Base-by-base conservation (phyloP, 2,888 invertebrate species). In the Andrena fulva region DNA sequence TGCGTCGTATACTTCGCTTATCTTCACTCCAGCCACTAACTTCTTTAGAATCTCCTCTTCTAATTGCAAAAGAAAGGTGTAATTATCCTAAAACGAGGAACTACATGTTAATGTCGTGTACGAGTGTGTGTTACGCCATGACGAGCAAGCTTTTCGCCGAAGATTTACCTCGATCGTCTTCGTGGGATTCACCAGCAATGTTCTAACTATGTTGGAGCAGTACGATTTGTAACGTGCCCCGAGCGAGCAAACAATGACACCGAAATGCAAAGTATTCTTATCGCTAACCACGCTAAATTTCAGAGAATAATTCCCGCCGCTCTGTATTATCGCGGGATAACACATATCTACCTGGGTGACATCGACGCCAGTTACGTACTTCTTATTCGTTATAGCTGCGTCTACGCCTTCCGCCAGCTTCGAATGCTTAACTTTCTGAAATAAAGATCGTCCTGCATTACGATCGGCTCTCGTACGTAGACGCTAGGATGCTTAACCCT, bases 251-350 rank as follows among this genome's bases (percentile, higher is more conserved):
- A 99, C 97, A 85, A 99, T 99, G 0, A 98, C 97, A 59, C 99
- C 99, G 94, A 99, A 99, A 94, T 99, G 99, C 77, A 99, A 94
- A 86, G 96, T 96, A 93, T 98, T 98, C 93, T 99, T 99, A 93
- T 99, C 99, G 89, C 99, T 98, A 2, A 96, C 96, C 3, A 98
- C 98, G 92, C 99, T 99, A 94, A 99, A 99, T 94, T 99, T 99
- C 63, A 99, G 95, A 91, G 97, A 98, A 94, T 99, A 99, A 92
- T 97, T 97, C n/a, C 99, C 99, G 8, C 99, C 99, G 50, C 99
- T 99, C 94, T 99, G 99, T 91, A 99, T 98, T 78, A 99, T 99
- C 0, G 99, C 98, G 0, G 99, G 99, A 93, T 99, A 99, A 92
- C 99, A 99, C 96, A 99, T 98, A 92, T 99, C 99, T 3, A 99